These are phyloP conservation scores for Wiebesia pumilae DNA, from an alignment of 1,140 invertebrate species.

Conservation along the genomic window DNA sequence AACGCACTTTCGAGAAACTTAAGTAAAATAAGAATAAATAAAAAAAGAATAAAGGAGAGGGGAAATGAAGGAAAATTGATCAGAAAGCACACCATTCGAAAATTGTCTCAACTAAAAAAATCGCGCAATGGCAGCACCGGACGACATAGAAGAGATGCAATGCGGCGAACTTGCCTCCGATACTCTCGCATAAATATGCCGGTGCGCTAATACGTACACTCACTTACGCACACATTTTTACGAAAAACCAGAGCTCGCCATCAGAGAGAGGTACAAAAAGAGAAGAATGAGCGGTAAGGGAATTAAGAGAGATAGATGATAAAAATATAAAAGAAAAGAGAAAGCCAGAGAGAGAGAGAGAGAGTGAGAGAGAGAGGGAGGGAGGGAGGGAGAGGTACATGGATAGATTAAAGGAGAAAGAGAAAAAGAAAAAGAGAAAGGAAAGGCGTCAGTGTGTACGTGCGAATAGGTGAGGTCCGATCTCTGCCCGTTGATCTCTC, in stretches of 20 bases:
- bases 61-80: too few species aligned
- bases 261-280: conserved; percentile 11
- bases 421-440: conserved; percentile 22
- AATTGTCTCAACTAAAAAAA: conserved; percentile 5
- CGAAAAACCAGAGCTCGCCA: conserved; percentile 7
- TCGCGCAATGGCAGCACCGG: background rate
- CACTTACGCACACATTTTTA: background rate
- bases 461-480: conserved; percentile 27
- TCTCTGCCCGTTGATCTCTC: background rate
- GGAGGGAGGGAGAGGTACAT: conserved; percentile 6
- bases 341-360: conserved; percentile 13
- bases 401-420: conserved; percentile 12
- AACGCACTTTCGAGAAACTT: conserved; percentile 4
- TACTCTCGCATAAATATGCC: background rate
- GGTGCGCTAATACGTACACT: background rate
- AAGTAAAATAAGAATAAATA: background rate
- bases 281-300: conserved; percentile 21
- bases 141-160: conserved; percentile 41
- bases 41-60: too few species aligned
- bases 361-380: conserved; percentile 19
- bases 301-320: conserved; percentile 38
- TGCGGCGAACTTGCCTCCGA: conserved; percentile 26
- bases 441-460: background rate
- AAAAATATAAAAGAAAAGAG: conserved; percentile 24
- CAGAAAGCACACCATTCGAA: conserved; percentile 17